phyloP scores from a whole-genome alignment of 2,113 vertebrate genomes.

The Etheostoma cragini region DNA sequence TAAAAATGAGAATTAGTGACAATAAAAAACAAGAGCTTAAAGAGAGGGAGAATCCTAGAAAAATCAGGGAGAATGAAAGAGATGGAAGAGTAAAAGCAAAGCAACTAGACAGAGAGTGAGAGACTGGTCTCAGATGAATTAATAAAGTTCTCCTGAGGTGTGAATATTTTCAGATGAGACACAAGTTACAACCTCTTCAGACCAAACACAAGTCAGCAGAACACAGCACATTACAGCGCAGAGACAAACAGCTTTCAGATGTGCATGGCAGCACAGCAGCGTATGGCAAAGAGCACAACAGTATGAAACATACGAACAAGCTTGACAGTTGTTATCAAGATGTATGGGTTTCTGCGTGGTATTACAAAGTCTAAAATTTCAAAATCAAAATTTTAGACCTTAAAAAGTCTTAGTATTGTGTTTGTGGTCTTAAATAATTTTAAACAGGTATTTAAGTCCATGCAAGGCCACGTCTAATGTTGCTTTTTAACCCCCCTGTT shows the following conservation, averaged over 20 bases:
- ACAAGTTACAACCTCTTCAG: conserved; percentile 28
- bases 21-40: background rate
- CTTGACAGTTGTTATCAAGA: too few relatives aligned
- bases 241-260: background rate
- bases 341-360: too few relatives aligned
- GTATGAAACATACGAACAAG: background rate
- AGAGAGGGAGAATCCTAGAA: background rate
- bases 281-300: background rate
- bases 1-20: background rate
- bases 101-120: background rate
- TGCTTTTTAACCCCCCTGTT: too few relatives aligned
- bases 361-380: too few relatives aligned
- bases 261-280: background rate
- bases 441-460: too few relatives aligned
- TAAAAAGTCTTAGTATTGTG: too few relatives aligned
- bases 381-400: too few relatives aligned
- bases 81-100: background rate
- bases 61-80: conserved; percentile 4
- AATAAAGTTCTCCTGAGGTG: conserved; percentile 36
- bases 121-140: conserved; percentile 39
- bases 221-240: background rate
- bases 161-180: conserved; percentile 30
- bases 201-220: conserved; percentile 44
- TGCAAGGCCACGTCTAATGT: too few relatives aligned
- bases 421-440: too few relatives aligned